These are phyloP conservation scores for Oscheius sp. DNA, from an alignment of 1,140 invertebrate species.

Conservation along the genomic window DNA sequence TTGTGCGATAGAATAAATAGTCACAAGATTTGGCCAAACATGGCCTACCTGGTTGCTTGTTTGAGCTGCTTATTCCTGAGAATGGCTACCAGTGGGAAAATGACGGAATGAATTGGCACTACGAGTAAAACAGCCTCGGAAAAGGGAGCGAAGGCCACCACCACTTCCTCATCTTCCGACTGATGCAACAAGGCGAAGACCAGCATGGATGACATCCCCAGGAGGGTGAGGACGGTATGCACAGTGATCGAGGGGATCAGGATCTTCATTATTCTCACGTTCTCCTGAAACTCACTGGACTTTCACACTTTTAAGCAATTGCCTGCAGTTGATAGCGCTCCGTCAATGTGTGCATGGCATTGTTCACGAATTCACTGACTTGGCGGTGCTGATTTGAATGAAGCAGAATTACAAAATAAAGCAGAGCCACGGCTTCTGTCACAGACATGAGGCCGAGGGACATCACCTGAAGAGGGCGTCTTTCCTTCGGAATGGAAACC, in stretches of 20 bases:
- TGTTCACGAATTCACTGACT: constrained; percentile 30
- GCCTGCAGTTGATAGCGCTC: constrained; percentile 32
- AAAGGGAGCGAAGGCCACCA: constrained; percentile 25
- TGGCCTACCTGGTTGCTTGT: constrained; percentile 6
- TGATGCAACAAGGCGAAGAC: constrained; percentile 10
- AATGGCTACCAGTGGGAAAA: constrained; percentile 27
- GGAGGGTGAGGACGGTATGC: constrained; percentile 13
- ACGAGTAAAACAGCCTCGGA: constrained; percentile 26
- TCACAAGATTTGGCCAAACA: neutral
- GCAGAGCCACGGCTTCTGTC: neutral
- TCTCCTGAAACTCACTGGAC: constrained; percentile 17
- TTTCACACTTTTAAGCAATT: neutral
- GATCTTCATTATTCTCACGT: constrained; percentile 30
- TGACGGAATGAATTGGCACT: constrained; percentile 18
- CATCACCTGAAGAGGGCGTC: neutral
- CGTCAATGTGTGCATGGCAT: constrained; percentile 22
- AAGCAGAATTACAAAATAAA: constrained; percentile 20
- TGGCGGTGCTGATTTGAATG: constrained; percentile 19
- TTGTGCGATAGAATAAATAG: too few relatives aligned
- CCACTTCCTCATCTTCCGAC: neutral
- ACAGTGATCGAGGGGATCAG: constrained; percentile 27
- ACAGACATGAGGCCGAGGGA: constrained; percentile 13
- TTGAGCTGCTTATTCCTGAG: constrained; percentile 15
- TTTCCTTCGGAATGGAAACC: neutral
- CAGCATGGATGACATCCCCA: constrained; percentile 15